Evolutionary conservation across 1,140 invertebrate genomes (phyloP).

Genomic region (Centruroides vittatus): DNA sequence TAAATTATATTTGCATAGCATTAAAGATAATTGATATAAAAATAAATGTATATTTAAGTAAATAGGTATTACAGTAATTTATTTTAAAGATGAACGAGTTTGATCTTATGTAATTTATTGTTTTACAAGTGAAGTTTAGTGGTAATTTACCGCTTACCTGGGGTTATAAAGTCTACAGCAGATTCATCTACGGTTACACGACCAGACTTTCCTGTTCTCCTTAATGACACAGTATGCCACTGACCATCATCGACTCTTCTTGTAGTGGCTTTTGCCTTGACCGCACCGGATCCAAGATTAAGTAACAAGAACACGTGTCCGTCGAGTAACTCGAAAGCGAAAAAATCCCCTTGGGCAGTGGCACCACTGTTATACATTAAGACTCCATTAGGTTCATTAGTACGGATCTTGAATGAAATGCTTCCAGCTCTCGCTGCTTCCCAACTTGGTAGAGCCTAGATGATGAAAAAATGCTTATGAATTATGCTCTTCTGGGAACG

Average conservation of each 20-base stretch:
- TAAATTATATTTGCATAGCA: too few relatives aligned
- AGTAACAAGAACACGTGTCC: conserved; percentile 84
- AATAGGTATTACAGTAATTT: too few relatives aligned
- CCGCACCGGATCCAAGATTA: conserved; percentile 77
- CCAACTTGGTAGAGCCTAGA: conserved; percentile 69
- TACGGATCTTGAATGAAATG: conserved; percentile 84
- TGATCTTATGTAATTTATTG: background rate
- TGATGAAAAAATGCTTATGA: background rate
- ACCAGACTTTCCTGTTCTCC: conserved; percentile 61
- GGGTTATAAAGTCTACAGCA: conserved; percentile 27
- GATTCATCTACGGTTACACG: conserved; percentile 78
- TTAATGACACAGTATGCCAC: conserved; percentile 77
- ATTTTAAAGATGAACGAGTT: too few relatives aligned
- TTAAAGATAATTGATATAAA: too few relatives aligned
- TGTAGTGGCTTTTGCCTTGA: conserved; percentile 58
- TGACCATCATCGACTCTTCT: conserved; percentile 71
- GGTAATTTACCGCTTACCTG: conserved; percentile 21
- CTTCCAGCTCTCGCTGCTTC: conserved; percentile 69
- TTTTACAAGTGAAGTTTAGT: background rate
- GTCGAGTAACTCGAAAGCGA: conserved; percentile 84
- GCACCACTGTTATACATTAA: conserved; percentile 81
- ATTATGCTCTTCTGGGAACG: background rate
- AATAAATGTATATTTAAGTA: too few relatives aligned
- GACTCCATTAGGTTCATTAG: conserved; percentile 83
- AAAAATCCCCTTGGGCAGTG: conserved; percentile 57